A percentile compares a stretch with the other conserved stretches of the same genome.
phyloP scores from a whole-genome alignment of 2,797 vertebrate genomes.

The Urophycis tenuis region DNA sequence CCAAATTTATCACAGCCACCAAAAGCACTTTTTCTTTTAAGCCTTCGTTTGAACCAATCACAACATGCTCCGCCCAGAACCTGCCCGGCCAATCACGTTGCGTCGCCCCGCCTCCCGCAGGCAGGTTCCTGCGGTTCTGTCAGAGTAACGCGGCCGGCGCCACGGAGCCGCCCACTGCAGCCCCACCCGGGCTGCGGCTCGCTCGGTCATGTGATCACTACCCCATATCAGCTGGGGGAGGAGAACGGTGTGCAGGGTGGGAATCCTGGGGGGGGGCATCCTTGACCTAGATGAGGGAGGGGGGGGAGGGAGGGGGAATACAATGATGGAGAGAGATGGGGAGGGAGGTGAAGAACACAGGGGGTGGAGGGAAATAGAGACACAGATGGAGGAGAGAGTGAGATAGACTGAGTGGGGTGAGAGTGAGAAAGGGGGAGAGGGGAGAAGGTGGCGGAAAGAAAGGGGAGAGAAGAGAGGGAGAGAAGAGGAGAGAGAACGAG shows the following conservation, averaged over 20 bases:
- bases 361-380: not conserved
- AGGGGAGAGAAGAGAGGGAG: not conserved
- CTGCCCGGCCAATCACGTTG: not conserved
- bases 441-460: not conserved
- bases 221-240: constrained; percentile 29
- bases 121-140: constrained; percentile 28
- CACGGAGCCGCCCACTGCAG: too few species aligned
- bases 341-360: not conserved
- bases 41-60: constrained; percentile 11
- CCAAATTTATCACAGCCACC: not conserved
- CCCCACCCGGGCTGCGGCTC: too few species aligned
- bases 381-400: not conserved
- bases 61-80: constrained; percentile 5
- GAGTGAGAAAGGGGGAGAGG: not conserved
- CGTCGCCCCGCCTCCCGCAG: not conserved
- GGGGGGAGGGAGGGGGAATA: not conserved
- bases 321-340: not conserved
- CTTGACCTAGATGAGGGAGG: constrained; percentile 3
- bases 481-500: constrained; percentile 1
- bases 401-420: not conserved
- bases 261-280: not conserved
- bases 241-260: not conserved
- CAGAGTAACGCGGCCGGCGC: not conserved
- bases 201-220: constrained; percentile 47
- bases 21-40: not conserved